Evolutionary conservation across 2,797 vertebrate genomes (phyloP).

Genomic region (Picus viridis): DNA sequence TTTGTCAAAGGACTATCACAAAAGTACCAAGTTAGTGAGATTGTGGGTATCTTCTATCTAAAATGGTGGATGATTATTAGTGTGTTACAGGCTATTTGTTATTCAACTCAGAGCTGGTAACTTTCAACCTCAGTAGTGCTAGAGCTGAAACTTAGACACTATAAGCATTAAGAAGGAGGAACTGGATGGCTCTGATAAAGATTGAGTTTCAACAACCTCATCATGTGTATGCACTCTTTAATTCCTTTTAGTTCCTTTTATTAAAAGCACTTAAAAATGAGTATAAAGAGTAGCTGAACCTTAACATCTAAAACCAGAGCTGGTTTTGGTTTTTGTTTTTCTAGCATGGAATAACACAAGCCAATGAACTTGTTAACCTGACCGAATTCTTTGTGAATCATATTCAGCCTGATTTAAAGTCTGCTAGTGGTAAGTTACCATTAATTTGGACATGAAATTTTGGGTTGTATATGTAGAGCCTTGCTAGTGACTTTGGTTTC

Average conservation of each 20-base stretch:
- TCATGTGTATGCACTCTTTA: background rate
- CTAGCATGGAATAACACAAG: slow-evolving; percentile 98
- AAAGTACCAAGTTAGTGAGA: background rate
- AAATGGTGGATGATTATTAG: background rate
- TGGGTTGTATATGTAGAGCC: background rate
- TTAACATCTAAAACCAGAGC: background rate
- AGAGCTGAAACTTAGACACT: background rate
- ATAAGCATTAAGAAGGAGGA: background rate
- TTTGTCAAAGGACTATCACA: background rate
- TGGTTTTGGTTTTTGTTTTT: slow-evolving; percentile 36
- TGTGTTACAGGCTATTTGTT: background rate
- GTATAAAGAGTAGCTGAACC: background rate
- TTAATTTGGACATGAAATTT: background rate
- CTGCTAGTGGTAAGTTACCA: slow-evolving; percentile 86
- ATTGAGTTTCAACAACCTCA: background rate
- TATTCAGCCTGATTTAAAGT: slow-evolving; percentile 94
- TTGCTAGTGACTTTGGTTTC: background rate
- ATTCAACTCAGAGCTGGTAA: background rate
- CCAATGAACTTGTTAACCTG: slow-evolving; percentile 96
- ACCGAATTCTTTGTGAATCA: slow-evolving; percentile 97
- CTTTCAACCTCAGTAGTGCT: background rate
- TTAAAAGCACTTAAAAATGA: background rate
- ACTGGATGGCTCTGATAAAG: background rate
- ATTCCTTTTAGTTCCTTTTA: background rate
- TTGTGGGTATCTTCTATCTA: background rate